Base-by-base conservation (phyloP, 2,888 invertebrate species). In the Exocentrus adspersus region DNA sequence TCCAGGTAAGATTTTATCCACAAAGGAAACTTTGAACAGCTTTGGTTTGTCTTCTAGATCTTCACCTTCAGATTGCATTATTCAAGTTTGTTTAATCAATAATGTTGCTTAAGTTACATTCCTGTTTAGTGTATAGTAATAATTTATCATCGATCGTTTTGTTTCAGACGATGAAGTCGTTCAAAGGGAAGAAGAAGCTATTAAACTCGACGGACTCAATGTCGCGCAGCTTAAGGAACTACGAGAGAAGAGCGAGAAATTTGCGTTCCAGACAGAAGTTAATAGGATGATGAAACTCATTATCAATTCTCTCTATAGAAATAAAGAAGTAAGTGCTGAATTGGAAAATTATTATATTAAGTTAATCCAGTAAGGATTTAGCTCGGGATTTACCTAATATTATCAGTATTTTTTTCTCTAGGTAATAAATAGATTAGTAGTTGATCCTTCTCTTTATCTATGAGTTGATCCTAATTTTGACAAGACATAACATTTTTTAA, bases 211-310 rank as follows among this genome's bases (percentile, higher is more conserved):
- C 85, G 95, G 94, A 2, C 86, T 99, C 63, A 98, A 93, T 85
- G 95, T 95, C 14, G 93, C 97, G 14, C 95, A 99, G 84, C 86
- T 97, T 81, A 94, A 94, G 75, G 95, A 98, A 85, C 83, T 99
- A 45, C 86, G 94, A 65, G 95, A 95, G 48, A 92, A 91, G 79
- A 91, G 97, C 0, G 92, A 94, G 80, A 95, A 93, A 81, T 92
- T 89, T 80, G 88, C 90, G 20, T 98, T 98, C 87, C 95, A 99
- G 86, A 97, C 99, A 0, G 99, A 99, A 85, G 99, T 99, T 42
- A 97, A 97, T 85, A 92, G 98, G 62, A 98, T 99, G 97, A 99
- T 99, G 99, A 99, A 99, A 84, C 89, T 99, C 64, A 99, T 99
- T 83, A 99, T 99, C 81, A 99, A 99, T 85, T 99, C 99, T 6